Base-by-base conservation (phyloP, 2,113 vertebrate genomes). In the Saccopteryx leptura region DNA sequence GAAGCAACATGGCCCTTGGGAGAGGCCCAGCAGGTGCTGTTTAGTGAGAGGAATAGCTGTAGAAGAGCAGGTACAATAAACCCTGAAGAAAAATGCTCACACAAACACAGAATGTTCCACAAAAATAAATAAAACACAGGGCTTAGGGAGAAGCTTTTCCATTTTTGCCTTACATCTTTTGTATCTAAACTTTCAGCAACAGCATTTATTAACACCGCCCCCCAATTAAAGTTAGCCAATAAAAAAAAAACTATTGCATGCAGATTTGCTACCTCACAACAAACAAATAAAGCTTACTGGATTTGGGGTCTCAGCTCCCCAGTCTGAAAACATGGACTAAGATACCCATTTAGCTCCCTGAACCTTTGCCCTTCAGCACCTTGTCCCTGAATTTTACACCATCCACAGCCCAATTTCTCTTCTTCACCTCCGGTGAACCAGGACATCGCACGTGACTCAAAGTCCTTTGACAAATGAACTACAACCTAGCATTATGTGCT, bases 391-490 rank as follows among this genome's bases (percentile, higher is more conserved):
- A 11, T n/a, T 61, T 2, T 24, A 9, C 28, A 0, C 28, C 9
- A 4, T 10, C 26, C 0, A 3, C 0, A 0, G 48, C n/a, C 50
- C n/a, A 23, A 4, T 19, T 39, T 26, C 19, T 48, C 66, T 68
- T 63, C 89, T 33, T 19, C 12, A 71, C 95, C 60, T 86, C 19
- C 0, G 0, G 19, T 93, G 90, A 94, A 69, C 90, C 79, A 24
- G 60, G 68, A 89, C 13, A 28, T 0, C 1, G 60, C 71, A 52
- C 1, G 0, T 71, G 65, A 83, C 21, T 14, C 12, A 6, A 7
- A 26, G 69, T 14, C 80, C 39, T 90, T 83, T 93, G 76, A 93
- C 95, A 98, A 89, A 87, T 83, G 71, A n/a, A 7, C 66, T 66
- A 48, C 24, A 72, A 54, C 78, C 58, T 9, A 13, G 33, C 19